These are phyloP conservation scores for Dicycla oo DNA, from an alignment of 2,888 invertebrate species.

Conservation along the genomic window DNA sequence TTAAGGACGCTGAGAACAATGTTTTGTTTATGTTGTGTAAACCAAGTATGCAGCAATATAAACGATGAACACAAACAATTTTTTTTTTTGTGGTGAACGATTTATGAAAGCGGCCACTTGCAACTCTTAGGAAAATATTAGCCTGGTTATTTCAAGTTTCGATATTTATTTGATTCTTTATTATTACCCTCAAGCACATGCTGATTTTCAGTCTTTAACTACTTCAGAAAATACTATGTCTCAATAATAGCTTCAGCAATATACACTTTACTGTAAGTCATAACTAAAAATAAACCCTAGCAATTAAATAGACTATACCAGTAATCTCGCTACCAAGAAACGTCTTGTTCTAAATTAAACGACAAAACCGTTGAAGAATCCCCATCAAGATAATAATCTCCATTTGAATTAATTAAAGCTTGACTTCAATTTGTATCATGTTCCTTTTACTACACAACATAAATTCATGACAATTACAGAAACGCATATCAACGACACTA, in stretches of 20 bases:
- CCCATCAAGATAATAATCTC: slow-evolving; percentile 46
- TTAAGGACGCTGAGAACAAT: slow-evolving; percentile 17
- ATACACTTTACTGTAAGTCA: slow-evolving; percentile 14
- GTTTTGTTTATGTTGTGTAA: slow-evolving; percentile 4
- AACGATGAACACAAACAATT: slow-evolving; percentile 11
- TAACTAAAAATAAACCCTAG: slow-evolving; percentile 24
- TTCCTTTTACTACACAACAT: slow-evolving; percentile 30
- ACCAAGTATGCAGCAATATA: slow-evolving; percentile 8
- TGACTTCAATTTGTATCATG: slow-evolving; percentile 37
- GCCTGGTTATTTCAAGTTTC: neutral
- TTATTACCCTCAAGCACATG: neutral
- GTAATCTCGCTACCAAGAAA: slow-evolving; percentile 30
- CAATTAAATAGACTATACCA: slow-evolving; percentile 14
- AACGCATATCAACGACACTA: slow-evolving; percentile 8
- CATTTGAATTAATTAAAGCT: slow-evolving; percentile 44
- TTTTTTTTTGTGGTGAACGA: slow-evolving; percentile 4
- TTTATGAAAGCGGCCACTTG: slow-evolving; percentile 8
- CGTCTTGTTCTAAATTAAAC: slow-evolving; percentile 6
- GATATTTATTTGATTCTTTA: neutral
- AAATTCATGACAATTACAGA: slow-evolving; percentile 35
- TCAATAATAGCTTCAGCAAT: neutral
- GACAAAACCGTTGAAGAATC: slow-evolving; percentile 22
- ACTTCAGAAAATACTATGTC: neutral
- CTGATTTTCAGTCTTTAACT: neutral
- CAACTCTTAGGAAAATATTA: neutral